phyloP scores from a whole-genome alignment of 1,140 invertebrate genomes.

The Zaprionus capensis region DNA sequence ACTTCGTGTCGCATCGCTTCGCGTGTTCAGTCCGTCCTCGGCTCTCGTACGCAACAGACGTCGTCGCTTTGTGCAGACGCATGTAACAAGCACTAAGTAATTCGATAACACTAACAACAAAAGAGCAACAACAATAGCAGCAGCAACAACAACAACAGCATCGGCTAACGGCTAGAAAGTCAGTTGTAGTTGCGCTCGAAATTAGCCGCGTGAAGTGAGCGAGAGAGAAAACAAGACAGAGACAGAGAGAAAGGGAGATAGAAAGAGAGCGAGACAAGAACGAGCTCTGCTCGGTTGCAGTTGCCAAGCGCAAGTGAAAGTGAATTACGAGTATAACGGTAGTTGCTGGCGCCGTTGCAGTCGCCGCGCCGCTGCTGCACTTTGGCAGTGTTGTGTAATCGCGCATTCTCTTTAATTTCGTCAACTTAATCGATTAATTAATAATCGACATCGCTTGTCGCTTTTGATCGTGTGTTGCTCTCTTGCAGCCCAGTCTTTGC shows the following conservation, averaged over 20 bases:
- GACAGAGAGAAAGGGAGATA: neutral
- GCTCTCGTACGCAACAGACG: conserved; percentile 73
- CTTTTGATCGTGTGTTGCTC: conserved; percentile 13
- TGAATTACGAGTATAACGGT: conserved; percentile 2
- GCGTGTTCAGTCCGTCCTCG: conserved; percentile 72
- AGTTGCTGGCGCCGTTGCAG: conserved; percentile 22
- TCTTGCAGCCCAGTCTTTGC: neutral
- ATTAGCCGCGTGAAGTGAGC: conserved; percentile 36
- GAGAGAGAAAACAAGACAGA: neutral
- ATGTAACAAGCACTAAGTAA: conserved; percentile 11
- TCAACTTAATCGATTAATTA: conserved; percentile 32
- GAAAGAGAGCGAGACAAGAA: neutral
- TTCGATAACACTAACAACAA: conserved; percentile 21
- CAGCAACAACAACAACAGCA: conserved; percentile 22
- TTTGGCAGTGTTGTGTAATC: conserved; percentile 60
- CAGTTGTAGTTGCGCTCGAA: conserved; percentile 40
- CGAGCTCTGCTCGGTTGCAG: neutral
- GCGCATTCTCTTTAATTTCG: neutral
- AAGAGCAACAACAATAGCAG: conserved; percentile 27
- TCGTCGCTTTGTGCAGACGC: conserved; percentile 49
- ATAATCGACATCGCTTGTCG: conserved; percentile 14
- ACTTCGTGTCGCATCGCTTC: conserved; percentile 19
- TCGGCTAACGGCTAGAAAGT: conserved; percentile 44
- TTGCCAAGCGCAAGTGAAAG: conserved; percentile 32
- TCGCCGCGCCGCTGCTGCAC: conserved; percentile 19